A percentile compares a stretch with the other conserved stretches of the same genome.
Conservation (phyloP, 1,140 invertebrate species). For the Hestina assimilis region DNA sequence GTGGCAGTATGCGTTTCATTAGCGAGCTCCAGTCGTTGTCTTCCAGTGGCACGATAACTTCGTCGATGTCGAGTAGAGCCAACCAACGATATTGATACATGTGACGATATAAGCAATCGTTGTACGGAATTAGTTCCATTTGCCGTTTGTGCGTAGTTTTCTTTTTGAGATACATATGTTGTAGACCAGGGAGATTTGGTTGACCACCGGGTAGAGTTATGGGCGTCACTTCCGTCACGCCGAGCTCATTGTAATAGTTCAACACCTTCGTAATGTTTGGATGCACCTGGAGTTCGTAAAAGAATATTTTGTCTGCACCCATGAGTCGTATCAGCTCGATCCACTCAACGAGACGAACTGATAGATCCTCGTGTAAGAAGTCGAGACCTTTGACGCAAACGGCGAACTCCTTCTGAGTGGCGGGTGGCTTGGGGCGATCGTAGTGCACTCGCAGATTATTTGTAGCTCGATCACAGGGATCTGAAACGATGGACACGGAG, state of each 20-base stretch:
- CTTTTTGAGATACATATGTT: constrained; percentile 93
- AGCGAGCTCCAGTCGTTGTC: constrained; percentile 88
- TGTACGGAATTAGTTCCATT: constrained; percentile 97
- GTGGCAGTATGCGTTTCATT: constrained; percentile 86
- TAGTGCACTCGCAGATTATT: constrained; percentile 94
- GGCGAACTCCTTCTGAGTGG: constrained; percentile 87
- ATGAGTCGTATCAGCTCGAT: constrained; percentile 91
- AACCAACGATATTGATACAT: constrained; percentile 95
- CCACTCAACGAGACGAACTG: constrained; percentile 95
- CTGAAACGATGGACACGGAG: constrained; percentile 92
- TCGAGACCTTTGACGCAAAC: constrained; percentile 97
- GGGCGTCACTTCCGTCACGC: constrained; percentile 90
- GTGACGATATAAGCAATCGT: constrained; percentile 97
- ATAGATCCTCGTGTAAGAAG: constrained; percentile 94
- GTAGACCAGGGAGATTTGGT: constrained; percentile 92
- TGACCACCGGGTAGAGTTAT: constrained; percentile 94
- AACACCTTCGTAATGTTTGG: constrained; percentile 94
- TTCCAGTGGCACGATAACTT: constrained; percentile 95
- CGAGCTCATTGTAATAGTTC: constrained; percentile 86
- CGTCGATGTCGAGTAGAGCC: constrained; percentile 94
- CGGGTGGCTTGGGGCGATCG: constrained; percentile 80
- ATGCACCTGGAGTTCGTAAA: constrained; percentile 94
- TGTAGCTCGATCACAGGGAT: constrained; percentile 89
- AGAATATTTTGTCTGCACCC: constrained; percentile 95
- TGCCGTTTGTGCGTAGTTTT: constrained; percentile 95